phyloP scores from a whole-genome alignment of 2,797 vertebrate species.

The Carduelis carduelis region DNA sequence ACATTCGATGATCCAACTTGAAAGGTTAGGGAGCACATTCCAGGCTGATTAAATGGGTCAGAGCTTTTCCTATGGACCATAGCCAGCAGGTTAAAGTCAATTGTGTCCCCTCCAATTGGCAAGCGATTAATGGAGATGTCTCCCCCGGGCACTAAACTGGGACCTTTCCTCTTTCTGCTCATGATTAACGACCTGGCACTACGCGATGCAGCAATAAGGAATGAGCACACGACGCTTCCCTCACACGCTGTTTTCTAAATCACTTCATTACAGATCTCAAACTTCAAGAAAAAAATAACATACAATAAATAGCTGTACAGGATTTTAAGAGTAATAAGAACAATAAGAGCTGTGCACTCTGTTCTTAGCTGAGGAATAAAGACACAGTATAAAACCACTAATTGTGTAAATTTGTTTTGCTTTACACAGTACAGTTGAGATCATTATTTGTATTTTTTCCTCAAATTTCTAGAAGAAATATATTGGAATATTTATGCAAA shows the following conservation, averaged over 20 bases:
- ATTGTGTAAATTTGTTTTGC: background rate
- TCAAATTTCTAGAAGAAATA: background rate
- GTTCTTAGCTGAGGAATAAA: background rate
- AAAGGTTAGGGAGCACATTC: slow-evolving; percentile 75
- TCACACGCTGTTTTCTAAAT: slow-evolving; percentile 11
- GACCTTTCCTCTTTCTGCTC: slow-evolving; percentile 52
- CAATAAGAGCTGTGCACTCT: background rate
- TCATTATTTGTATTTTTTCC: background rate
- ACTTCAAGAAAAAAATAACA: background rate
- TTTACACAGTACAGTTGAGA: background rate
- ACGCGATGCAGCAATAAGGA: slow-evolving; percentile 8
- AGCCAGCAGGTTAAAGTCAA: slow-evolving; percentile 76
- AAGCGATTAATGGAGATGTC: slow-evolving; percentile 69
- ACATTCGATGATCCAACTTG: slow-evolving; percentile 67
- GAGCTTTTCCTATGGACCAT: slow-evolving; percentile 68
- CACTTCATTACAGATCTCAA: background rate
- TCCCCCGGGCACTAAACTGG: slow-evolving; percentile 51
- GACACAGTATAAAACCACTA: background rate
- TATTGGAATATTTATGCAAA: background rate
- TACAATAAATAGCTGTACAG: background rate
- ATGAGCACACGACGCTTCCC: background rate
- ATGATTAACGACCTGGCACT: slow-evolving; percentile 68
- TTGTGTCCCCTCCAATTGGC: slow-evolving; percentile 75
- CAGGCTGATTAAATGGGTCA: slow-evolving; percentile 76
- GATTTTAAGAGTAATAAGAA: background rate